Evolutionary conservation across 2,888 invertebrate genomes (phyloP).

Genomic region (Actias luna): DNA sequence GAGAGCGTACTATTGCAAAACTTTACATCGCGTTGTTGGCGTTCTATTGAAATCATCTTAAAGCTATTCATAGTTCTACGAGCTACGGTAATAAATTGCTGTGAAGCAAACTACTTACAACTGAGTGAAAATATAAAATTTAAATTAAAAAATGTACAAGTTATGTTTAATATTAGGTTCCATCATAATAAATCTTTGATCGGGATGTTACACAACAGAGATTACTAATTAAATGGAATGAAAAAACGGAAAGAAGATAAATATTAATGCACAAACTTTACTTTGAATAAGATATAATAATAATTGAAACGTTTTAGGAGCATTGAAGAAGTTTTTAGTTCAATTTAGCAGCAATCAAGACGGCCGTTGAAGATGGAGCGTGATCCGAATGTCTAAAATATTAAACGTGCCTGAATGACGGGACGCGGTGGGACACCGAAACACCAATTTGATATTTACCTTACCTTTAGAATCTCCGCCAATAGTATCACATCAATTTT

Average conservation of each 20-base stretch:
- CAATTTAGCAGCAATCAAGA: conserved; percentile 82
- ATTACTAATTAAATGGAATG: neutral
- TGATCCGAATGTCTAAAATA: conserved; percentile 78
- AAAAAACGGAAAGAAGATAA: conserved; percentile 4
- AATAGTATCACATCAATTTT: conserved; percentile 13
- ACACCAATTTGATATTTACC: conserved; percentile 67
- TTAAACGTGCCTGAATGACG: conserved; percentile 72
- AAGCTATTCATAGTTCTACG: conserved; percentile 62
- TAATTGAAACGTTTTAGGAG: conserved; percentile 77
- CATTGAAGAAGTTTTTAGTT: conserved; percentile 81
- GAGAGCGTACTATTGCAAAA: conserved; percentile 69
- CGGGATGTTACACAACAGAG: neutral
- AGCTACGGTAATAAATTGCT: conserved; percentile 66
- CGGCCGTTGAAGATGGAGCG: conserved; percentile 78
- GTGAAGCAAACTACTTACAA: conserved; percentile 63
- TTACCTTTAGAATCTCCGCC: conserved; percentile 17
- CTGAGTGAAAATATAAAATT: conserved; percentile 60
- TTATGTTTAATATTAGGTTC: too few relatives aligned
- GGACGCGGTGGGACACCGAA: conserved; percentile 54
- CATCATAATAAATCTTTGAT: conserved; percentile 38
- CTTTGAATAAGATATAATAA: conserved; percentile 50
- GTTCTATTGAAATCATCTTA: conserved; percentile 76
- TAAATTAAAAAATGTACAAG: conserved; percentile 65
- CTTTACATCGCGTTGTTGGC: conserved; percentile 71
- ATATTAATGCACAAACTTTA: conserved; percentile 13